Conservation (phyloP, 2,888 invertebrate genomes). For the Aricia artaxerxes region DNA sequence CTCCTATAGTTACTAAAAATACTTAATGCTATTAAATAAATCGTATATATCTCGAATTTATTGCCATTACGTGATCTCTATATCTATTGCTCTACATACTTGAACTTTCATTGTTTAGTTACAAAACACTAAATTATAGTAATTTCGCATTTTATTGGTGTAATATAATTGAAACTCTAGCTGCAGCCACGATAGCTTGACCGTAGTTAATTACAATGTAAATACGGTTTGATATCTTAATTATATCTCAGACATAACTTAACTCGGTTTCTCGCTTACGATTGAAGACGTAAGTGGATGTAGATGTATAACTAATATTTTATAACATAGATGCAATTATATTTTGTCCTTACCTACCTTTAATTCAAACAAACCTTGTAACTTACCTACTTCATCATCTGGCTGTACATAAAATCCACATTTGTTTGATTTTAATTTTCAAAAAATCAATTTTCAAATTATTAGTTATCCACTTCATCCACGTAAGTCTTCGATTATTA, state of each 20-base stretch:
- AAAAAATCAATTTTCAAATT: too few species aligned
- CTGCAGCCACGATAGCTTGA: not conserved
- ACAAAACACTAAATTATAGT: not conserved
- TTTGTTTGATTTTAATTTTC: too few species aligned
- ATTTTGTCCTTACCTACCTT: too few species aligned
- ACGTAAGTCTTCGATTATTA: not conserved
- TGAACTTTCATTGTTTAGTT: not conserved
- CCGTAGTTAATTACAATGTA: slow-evolving; percentile 17
- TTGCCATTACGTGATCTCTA: not conserved
- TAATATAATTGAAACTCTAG: slow-evolving; percentile 1
- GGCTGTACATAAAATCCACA: too few species aligned
- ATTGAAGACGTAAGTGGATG: not conserved
- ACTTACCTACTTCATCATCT: too few species aligned
- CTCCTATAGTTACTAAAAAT: not conserved
- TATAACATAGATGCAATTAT: too few species aligned
- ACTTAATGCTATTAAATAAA: not conserved
- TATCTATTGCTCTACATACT: not conserved
- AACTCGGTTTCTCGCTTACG: not conserved
- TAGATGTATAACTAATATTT: too few species aligned
- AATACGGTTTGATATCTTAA: slow-evolving; percentile 18
- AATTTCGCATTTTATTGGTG: not conserved
- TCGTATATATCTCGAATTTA: not conserved
- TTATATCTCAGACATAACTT: slow-evolving; percentile 6
- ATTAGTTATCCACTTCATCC: too few species aligned
- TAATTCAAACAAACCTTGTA: too few species aligned